A percentile compares a stretch with the other conserved stretches of the same genome.
Evolutionary conservation across 2,113 vertebrate species (phyloP).

Genomic region (Vireo altiloquus): DNA sequence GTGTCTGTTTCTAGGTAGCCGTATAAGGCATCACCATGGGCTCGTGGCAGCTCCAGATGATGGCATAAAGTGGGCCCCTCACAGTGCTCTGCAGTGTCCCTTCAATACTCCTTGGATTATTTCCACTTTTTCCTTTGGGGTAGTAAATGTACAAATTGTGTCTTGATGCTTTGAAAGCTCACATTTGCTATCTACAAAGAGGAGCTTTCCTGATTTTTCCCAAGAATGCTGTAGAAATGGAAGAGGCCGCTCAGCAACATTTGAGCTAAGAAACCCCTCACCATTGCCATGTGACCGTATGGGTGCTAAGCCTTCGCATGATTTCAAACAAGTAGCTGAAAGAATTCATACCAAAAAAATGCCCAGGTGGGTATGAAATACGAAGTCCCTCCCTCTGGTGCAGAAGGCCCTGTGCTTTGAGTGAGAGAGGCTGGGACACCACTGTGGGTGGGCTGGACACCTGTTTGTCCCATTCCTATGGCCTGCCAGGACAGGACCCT

Average conservation of each 20-base stretch:
- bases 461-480: neutral
- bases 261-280: rapidly evolving
- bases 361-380: neutral
- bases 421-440: neutral
- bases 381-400: neutral
- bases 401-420: neutral
- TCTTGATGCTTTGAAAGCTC: neutral
- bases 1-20: too few relatives aligned
- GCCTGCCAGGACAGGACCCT: rapidly evolving
- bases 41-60: neutral
- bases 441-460: neutral
- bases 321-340: neutral
- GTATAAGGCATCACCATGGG: too few relatives aligned
- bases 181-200: neutral
- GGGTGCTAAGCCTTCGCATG: neutral
- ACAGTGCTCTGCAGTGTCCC: neutral
- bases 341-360: neutral
- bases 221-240: neutral
- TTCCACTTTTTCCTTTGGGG: neutral
- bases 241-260: neutral
- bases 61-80: neutral
- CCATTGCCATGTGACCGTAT: neutral
- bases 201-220: neutral
- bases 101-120: neutral
- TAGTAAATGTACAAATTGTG: neutral